These are phyloP conservation scores for Nephrotoma guestfalica DNA, from an alignment of 2,888 invertebrate species.

Conservation along the genomic window DNA sequence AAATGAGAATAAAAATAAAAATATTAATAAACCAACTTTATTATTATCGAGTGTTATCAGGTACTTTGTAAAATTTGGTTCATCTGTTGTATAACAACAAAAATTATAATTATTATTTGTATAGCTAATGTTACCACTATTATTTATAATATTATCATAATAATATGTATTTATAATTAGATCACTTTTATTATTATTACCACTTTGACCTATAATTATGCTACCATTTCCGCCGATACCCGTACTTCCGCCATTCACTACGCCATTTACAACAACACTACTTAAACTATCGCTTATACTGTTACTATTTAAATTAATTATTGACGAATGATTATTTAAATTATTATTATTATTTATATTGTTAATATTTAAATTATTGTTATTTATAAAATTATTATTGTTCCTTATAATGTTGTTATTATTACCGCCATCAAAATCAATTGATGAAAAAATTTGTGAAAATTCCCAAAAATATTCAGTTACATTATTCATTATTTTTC, in stretches of 20 bases:
- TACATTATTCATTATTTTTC: constrained; percentile 24
- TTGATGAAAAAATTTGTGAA: constrained; percentile 8
- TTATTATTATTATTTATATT: constrained; percentile 2
- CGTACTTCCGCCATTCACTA: constrained; percentile 16
- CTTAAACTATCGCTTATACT: not conserved
- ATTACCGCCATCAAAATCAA: constrained; percentile 11
- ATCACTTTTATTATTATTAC: constrained; percentile 1
- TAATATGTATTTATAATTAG: not conserved
- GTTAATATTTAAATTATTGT: not conserved
- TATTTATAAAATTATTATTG: not conserved
- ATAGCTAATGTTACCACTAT: not conserved
- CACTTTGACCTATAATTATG: constrained; percentile 12
- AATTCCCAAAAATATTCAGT: constrained; percentile 20
- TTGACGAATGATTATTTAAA: not conserved
- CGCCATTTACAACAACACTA: constrained; percentile 4
- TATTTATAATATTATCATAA: not conserved
- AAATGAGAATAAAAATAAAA: constrained; percentile 75
- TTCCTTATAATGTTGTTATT: constrained; percentile 10
- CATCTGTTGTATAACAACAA: constrained; percentile 17
- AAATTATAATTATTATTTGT: constrained; percentile 5
- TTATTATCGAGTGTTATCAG: constrained; percentile 45
- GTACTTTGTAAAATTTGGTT: constrained; percentile 28
- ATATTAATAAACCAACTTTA: constrained; percentile 59
- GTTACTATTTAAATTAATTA: not conserved
- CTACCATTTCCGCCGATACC: constrained; percentile 10